Percentiles rank a stretch among this genome's conserved stretches.
Conservation (phyloP, 2,797 vertebrate genomes). For the Squalus acanthias region DNA sequence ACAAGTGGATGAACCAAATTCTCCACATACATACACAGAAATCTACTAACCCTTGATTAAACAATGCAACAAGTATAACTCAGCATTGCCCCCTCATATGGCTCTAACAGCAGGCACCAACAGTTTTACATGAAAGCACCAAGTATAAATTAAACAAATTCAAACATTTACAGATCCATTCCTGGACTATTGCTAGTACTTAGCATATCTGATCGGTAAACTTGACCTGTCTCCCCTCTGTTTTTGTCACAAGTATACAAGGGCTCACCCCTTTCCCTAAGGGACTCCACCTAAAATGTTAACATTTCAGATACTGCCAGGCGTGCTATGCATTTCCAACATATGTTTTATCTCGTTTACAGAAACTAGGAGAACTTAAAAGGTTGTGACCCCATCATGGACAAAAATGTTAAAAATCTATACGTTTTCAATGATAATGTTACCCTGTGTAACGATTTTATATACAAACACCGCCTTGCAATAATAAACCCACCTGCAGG, state of each 20-base stretch:
- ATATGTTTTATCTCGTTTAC: not conserved
- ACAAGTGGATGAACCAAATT: not conserved
- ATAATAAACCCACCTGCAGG: not conserved
- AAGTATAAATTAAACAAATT: not conserved
- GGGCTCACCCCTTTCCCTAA: not conserved
- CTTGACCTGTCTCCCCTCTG: not conserved
- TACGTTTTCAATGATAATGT: not conserved
- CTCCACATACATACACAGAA: not conserved
- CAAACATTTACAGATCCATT: not conserved
- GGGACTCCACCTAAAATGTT: not conserved
- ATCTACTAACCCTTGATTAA: not conserved
- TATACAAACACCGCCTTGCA: not conserved
- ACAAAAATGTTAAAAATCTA: not conserved
- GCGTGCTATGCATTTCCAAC: not conserved
- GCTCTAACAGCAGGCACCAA: not conserved
- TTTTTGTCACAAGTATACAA: not conserved
- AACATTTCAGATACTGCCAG: not conserved
- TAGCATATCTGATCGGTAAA: not conserved
- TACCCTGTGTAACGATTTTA: not conserved
- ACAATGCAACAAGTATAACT: not conserved
- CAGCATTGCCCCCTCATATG: not conserved
- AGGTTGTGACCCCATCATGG: not conserved
- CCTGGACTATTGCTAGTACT: not conserved
- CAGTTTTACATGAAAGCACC: not conserved
- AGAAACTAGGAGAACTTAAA: not conserved